Evolutionary conservation across 2,888 invertebrate genomes (phyloP), one percentile per base, ranked within the genome.

Genomic region (Frankliniella intonsa): DNA sequence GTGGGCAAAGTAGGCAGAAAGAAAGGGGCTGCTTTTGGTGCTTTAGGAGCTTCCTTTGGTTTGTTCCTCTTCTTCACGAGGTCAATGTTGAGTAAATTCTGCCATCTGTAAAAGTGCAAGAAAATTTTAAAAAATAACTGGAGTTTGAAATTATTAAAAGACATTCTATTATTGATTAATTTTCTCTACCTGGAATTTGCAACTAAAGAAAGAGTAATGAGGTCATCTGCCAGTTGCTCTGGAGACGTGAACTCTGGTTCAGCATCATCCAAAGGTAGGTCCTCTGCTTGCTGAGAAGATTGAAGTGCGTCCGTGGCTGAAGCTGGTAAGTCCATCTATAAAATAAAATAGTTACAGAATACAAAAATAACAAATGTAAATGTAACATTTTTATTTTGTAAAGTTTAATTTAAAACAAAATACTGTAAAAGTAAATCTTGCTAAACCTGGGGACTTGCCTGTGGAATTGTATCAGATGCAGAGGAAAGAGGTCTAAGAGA

Each of bases 1-100:
- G 95, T 94, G 0, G 96, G 92, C 82, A 97, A 90, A 0, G 98
- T 97, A 0, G 98, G 97, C 81, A 99, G 89, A 87, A 99, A 99
- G 90, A 99, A 99, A 0, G 99, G 99, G 0, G 97, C 98, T 0
- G 94, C 92, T 88, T 96, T 95, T 0, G 95, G 94, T 2, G 91
- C 91, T 86, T 95, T 95, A 0, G 94, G 91, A 0, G 95, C 92
- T 81, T 93, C 93, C 88, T 93, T 95, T 0, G 98, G 97, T 87
- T 96, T 98, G 87, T 99, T 99, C 84, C 95, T 90, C 85, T 92
- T 93, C 87, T 94, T 96, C 2, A 99, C 95, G 0, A 94, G 88
- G 85, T 97, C 97, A 82, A 98, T 89, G 86, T 95, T 93, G 0
- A 97, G 90, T 19, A 99, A 89, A 88, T 97, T 97, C 84, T 95